A percentile compares a stretch with the other conserved stretches of the same genome.
These are phyloP conservation scores for Phytoseiulus persimilis DNA, from an alignment of 2,888 invertebrate genomes.

Conservation along the genomic window DNA sequence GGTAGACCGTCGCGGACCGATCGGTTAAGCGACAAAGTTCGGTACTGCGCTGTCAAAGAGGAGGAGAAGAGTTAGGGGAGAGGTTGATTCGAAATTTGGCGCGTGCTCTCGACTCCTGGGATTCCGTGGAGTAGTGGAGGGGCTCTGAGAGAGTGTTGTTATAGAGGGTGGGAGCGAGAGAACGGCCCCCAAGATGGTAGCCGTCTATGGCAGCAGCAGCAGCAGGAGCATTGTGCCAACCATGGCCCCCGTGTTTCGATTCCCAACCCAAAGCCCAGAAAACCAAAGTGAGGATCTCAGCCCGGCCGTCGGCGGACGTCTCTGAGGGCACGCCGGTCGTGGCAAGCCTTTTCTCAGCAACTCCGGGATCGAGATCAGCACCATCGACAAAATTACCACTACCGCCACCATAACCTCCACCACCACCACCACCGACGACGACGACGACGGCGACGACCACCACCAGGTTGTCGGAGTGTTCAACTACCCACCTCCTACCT, in stretches of 20 bases:
- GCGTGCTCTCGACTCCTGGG: background rate
- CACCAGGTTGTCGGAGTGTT: background rate
- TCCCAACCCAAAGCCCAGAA: slow-evolving; percentile 13
- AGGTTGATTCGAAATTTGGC: background rate
- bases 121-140: background rate
- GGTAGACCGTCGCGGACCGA: background rate
- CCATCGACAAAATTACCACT: background rate
- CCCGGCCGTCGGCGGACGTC: background rate
- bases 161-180: slow-evolving; percentile 28
- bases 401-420: background rate
- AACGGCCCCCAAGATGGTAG: slow-evolving; percentile 34
- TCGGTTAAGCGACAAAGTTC: background rate
- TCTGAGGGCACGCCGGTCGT: background rate
- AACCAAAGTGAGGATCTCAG: background rate
- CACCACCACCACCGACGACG: background rate
- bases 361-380: background rate
- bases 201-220: slow-evolving; percentile 33
- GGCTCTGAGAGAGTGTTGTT: background rate
- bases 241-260: slow-evolving; percentile 37
- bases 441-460: background rate
- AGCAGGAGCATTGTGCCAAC: slow-evolving; percentile 24
- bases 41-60: background rate
- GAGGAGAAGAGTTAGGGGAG: background rate
- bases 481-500: background rate
- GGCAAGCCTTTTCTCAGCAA: background rate